Percentiles rank a stretch among this genome's conserved stretches.
Evolutionary conservation across 2,888 invertebrate species (phyloP).

Genomic region (Chrysomela aeneicollis): DNA sequence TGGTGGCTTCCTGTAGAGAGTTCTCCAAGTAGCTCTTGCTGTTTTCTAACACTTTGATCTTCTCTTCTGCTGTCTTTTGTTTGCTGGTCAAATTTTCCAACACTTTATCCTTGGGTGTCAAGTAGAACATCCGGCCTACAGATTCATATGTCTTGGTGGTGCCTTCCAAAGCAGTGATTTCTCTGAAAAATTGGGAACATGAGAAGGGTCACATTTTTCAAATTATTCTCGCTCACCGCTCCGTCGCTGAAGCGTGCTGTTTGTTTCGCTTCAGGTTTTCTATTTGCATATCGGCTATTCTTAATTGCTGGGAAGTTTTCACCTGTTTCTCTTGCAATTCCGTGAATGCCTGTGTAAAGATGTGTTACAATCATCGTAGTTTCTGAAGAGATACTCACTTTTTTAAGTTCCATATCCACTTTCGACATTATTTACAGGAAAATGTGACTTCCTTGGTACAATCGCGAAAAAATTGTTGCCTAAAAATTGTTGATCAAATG

Average conservation of each 20-base stretch:
- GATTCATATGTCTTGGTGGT: conserved; percentile 80
- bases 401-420: conserved; percentile 61
- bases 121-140: conserved; percentile 85
- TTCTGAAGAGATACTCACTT: conserved; percentile 48
- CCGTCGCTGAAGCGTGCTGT: conserved; percentile 76
- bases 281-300: conserved; percentile 80
- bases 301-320: conserved; percentile 81
- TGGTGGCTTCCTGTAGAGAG: conserved; percentile 84
- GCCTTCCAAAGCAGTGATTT: conserved; percentile 68
- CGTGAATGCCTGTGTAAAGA: conserved; percentile 70
- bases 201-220: background rate
- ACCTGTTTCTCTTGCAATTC: conserved; percentile 84
- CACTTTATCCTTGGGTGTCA: conserved; percentile 72
- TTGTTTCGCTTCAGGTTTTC: conserved; percentile 72
- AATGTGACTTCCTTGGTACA: background rate
- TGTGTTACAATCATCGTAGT: conserved; percentile 16
- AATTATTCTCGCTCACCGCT: conserved; percentile 64
- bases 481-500: too few relatives aligned
- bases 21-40: conserved; percentile 83
- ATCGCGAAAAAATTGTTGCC: background rate
- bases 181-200: conserved; percentile 54
- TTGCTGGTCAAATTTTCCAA: conserved; percentile 70
- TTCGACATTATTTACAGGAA: conserved; percentile 45
- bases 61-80: conserved; percentile 67
- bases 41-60: conserved; percentile 76